These are phyloP conservation scores for Yponomeuta plumbellus DNA, from an alignment of 2,888 invertebrate genomes.

Conservation along the genomic window DNA sequence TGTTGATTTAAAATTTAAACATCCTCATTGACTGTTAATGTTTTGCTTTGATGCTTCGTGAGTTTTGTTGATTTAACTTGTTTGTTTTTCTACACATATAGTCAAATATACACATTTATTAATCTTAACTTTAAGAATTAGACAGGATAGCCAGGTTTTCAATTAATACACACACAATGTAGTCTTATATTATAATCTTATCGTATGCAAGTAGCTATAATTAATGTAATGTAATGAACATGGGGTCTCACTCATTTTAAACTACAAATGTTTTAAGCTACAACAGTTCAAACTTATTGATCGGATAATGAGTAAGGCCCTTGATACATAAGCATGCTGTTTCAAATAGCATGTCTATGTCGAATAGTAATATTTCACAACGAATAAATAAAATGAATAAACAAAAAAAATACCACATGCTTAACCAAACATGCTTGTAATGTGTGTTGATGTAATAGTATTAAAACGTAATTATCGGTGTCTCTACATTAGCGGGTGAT, in stretches of 20 bases:
- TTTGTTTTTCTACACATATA: constrained; percentile 60
- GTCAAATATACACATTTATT: constrained; percentile 72
- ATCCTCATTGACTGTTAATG: constrained; percentile 69
- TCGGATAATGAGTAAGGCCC: constrained; percentile 49
- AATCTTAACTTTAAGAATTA: constrained; percentile 63
- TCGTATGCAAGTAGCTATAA: constrained; percentile 65
- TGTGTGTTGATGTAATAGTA: constrained; percentile 48
- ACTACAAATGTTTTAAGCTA: neutral
- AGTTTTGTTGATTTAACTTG: constrained; percentile 45
- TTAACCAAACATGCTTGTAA: constrained; percentile 23
- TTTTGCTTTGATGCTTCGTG: constrained; percentile 56
- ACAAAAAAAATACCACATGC: constrained; percentile 64
- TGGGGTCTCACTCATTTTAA: constrained; percentile 37
- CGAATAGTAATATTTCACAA: constrained; percentile 58
- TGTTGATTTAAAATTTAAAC: constrained; percentile 66
- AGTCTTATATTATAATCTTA: constrained; percentile 33
- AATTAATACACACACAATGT: constrained; percentile 62
- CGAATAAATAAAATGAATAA: constrained; percentile 57
- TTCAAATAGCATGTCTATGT: constrained; percentile 36
- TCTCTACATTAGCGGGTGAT: constrained; percentile 38
- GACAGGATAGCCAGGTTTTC: constrained; percentile 77
- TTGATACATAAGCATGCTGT: constrained; percentile 39
- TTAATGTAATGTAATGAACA: constrained; percentile 69
- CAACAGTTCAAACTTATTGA: constrained; percentile 21
- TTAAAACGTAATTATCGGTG: constrained; percentile 52